phyloP scores from a whole-genome alignment of 2,888 invertebrate species.

The Periphyllus acericola region DNA sequence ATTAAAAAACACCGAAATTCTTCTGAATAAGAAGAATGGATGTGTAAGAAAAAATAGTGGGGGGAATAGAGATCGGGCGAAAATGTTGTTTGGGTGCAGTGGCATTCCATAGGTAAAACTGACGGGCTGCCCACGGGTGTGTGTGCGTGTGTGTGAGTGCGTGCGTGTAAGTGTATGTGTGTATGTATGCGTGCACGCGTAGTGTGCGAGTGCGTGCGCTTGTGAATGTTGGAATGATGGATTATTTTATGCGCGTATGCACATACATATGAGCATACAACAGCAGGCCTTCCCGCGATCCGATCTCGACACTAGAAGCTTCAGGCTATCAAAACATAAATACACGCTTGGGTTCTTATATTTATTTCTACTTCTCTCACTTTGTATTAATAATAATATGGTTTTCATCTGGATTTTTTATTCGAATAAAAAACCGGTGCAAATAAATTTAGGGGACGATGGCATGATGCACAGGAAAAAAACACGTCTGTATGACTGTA shows the following conservation, averaged over 20 bases:
- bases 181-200: not conserved
- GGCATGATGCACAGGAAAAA: slow-evolving; percentile 19
- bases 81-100: slow-evolving; percentile 62
- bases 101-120: slow-evolving; percentile 61
- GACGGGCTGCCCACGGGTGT: slow-evolving; percentile 60
- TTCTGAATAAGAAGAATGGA: slow-evolving; percentile 23
- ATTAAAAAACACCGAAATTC: slow-evolving; percentile 32
- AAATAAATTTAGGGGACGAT: slow-evolving; percentile 50
- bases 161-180: not conserved
- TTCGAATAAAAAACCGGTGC: slow-evolving; percentile 52
- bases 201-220: slow-evolving; percentile 34
- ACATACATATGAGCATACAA: slow-evolving; percentile 46
- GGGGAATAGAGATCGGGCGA: slow-evolving; percentile 57
- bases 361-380: slow-evolving; percentile 55
- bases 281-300: slow-evolving; percentile 58
- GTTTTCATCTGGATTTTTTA: slow-evolving; percentile 49
- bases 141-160: slow-evolving; percentile 17
- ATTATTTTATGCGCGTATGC: slow-evolving; percentile 60
- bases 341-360: slow-evolving; percentile 57
- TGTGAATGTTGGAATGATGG: slow-evolving; percentile 61
- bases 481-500: not conserved
- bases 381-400: slow-evolving; percentile 54
- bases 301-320: slow-evolving; percentile 58
- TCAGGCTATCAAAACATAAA: slow-evolving; percentile 60
- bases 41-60: slow-evolving; percentile 7